Conservation (phyloP, 2,797 vertebrate genomes). For the Pipistrellus pygmaeus region DNA sequence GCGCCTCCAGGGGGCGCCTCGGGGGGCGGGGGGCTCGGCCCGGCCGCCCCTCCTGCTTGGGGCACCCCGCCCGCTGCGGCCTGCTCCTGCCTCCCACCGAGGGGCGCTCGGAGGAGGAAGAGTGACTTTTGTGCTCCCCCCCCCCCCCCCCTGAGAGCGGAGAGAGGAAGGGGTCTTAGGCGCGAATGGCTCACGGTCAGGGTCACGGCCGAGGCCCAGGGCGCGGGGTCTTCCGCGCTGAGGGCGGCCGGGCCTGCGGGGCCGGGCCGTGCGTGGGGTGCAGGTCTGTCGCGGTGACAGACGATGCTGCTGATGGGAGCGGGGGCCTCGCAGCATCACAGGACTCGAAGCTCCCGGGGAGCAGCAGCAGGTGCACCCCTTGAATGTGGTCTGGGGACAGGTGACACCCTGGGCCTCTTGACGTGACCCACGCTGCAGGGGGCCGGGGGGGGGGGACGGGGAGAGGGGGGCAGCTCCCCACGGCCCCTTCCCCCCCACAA, state of each 20-base stretch:
- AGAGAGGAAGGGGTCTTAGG: conserved; percentile 29
- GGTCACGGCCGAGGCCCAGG: conserved; percentile 37
- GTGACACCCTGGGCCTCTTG: background rate
- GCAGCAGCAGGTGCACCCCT: conserved; percentile 64
- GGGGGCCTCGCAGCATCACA: conserved; percentile 9
- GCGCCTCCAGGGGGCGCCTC: conserved; percentile 40
- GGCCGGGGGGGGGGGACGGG: background rate
- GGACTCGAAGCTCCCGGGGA: conserved; percentile 1
- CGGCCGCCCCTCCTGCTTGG: conserved; percentile 60
- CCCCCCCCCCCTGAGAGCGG: background rate
- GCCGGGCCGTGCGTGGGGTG: conserved; percentile 25
- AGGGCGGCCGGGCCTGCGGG: conserved; percentile 65
- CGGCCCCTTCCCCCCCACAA: conserved; percentile 24
- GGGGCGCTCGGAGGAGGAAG: too few relatives aligned
- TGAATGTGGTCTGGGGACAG: conserved; percentile 48
- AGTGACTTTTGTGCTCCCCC: background rate
- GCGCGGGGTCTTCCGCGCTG: background rate
- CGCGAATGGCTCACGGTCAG: background rate
- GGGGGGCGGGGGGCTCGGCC: conserved; percentile 73
- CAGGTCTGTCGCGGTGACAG: conserved; percentile 57
- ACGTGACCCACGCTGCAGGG: background rate
- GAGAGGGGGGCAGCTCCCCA: conserved; percentile 12
- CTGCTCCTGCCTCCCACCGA: conserved; percentile 73
- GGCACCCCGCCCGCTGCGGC: conserved; percentile 67
- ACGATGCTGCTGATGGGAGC: conserved; percentile 82